Base-by-base conservation (phyloP, 1,140 invertebrate species). In the Eubasilissa regina region DNA sequence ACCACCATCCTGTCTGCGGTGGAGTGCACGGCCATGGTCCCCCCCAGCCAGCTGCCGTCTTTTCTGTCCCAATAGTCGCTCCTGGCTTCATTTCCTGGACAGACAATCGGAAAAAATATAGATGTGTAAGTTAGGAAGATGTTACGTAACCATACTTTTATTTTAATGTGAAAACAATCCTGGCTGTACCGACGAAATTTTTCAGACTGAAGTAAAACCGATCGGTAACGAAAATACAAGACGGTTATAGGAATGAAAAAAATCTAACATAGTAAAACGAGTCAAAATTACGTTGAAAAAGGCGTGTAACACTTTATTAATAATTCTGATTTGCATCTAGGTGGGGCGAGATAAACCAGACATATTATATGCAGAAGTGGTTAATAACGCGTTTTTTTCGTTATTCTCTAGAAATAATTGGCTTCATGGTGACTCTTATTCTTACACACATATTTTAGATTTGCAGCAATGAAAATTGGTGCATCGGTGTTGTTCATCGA, bases 41-140 rank as follows among this genome's bases (percentile, higher is more conserved):
- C 84, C 10, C 84, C 85, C n/a, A 84, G 78, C 84, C 84, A 85
- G 10, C 82, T 68, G 15, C 79, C 64, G 66, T 81, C 75, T 79
- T 75, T 83, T 53, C 51, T 19, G 10, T 84, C 81, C 19, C 21
- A 44, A 51, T 82, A 83, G 10, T 75, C 68, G 9, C 17, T 21
- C 15, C 43, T 78, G 10, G 43, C 8, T 75, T 66, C 51, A 43
- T 75, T 11, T 48, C 62, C 62, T 78, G 19, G 7, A 76, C 58
- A 35, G 25, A 35, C 25, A 6, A 35, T 35, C 25, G 6, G 25
- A 62, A 64, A 43, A 0, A 9, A 43, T n/a, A 76, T 1, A 11
- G 17, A 0, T 64, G 3, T 76, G 7, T 44, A 19, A 44, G 19
- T 45, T 43, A 62, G 58, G 7, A 76, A 6, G 17, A 3, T 35